These are phyloP conservation scores for Macropis europaea DNA, from an alignment of 2,888 invertebrate genomes.

Conservation along the genomic window DNA sequence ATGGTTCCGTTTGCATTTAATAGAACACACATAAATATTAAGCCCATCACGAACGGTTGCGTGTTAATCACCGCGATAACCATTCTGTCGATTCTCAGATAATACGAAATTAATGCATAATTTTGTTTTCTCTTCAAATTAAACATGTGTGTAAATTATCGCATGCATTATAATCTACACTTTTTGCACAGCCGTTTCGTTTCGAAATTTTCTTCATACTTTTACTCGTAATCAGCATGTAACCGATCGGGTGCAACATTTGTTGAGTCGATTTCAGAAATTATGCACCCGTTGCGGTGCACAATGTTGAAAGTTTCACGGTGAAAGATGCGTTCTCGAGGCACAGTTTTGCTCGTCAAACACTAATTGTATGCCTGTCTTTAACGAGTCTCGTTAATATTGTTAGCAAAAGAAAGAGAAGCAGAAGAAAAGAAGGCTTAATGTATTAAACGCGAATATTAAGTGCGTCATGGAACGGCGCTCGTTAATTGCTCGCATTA, in stretches of 20 bases:
- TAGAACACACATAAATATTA: background rate
- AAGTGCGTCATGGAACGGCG: too few species aligned
- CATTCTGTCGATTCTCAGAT: background rate
- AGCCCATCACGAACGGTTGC: conserved; percentile 9
- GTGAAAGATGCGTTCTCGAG: background rate
- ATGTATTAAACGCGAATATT: background rate
- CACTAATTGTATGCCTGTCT: background rate
- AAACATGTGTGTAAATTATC: background rate
- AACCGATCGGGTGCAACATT: too few species aligned
- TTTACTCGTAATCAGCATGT: too few species aligned
- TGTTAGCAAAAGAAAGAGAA: too few species aligned
- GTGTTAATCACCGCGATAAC: conserved; percentile 10
- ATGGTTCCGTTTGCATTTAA: background rate
- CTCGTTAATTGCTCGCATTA: too few species aligned
- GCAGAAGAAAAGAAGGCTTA: background rate
- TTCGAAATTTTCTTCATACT: conserved; percentile 9
- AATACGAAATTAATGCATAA: background rate
- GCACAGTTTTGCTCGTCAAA: background rate
- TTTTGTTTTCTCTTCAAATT: background rate
- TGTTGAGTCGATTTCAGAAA: background rate
- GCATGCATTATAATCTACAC: background rate
- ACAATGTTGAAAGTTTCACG: background rate
- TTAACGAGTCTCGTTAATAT: background rate
- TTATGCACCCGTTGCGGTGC: background rate
- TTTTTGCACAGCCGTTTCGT: conserved; percentile 5